Evolutionary conservation across 2,888 invertebrate genomes (phyloP), one percentile per base, ranked within the genome.

Genomic region (Drosophila meridiana): DNA sequence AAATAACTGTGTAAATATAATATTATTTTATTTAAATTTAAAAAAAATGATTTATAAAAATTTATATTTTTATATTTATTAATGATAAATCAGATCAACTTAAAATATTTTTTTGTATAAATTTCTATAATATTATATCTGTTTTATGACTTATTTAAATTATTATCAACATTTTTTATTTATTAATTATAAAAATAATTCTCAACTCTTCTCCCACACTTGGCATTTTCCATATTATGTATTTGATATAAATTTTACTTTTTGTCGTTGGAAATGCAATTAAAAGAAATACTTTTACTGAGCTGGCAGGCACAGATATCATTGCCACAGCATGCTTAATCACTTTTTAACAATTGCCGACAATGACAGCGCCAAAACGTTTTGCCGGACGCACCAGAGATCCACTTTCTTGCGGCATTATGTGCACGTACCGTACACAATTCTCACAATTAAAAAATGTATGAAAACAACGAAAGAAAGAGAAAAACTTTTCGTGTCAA

Each of bases 381-480:
- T 89, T 69, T 70, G 81, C 77, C 77, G 81, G 81, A 80, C 80
- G 47, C 69, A 66, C 64, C 53, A 59, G 45, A 78, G 80, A 80
- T 80, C 78, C 80, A 80, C 81, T 85, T 81, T 87, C 84, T 78
- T 83, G 71, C 36, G 28, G 58, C 67, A 73, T 76, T 72, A 72
- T 70, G 65, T 63, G 66, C 71, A 76, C 71, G 71, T 82, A 73
- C 69, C 82, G 72, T 56, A 56, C 64, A 82, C 69, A 78, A 79
- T 87, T 87, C 90, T 90, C 90, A 88, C 90, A 90, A 87, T 90
- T 87, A 88, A 82, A 90, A 89, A 56, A 56, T 61, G 8, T 69
- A 83, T 80, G 70, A 78, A 83, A 88, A 86, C 62, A 82, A 67
- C 73, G 61, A 69, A 71, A 74, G 69, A 75, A 69, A 61, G 69